Evolutionary conservation across 1,140 invertebrate species (phyloP), one percentile per base, ranked within the genome.

Genomic region (Nixonia krombeini): DNA sequence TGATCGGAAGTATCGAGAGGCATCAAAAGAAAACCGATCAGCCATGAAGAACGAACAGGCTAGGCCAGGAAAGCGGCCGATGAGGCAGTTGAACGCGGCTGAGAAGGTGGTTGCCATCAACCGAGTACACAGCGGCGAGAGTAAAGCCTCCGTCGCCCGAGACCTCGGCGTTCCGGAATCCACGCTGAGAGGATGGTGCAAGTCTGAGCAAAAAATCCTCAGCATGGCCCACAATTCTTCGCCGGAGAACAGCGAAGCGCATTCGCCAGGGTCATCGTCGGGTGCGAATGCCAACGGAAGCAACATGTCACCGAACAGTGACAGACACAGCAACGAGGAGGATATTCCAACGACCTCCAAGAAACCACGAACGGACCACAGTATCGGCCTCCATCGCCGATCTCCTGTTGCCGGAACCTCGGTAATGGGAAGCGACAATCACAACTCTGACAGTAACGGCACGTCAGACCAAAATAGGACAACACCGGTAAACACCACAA

Each of bases 121-220:
- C 56, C 85, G 92, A 16, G 93, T 94, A 0, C 91, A 93, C 81
- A 89, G 91, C 68, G 93, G 92, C 25, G 92, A 93, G 75, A 92
- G 91, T 7, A 94, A 94, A 69, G 92, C 93, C 0, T 92, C 92
- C 0, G 92, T 94, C 0, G 92, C 92, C 0, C 82, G 92, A 0
- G 91, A 93, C 62, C 92, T 94, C 72, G 92, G 92, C 0, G 92
- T 94, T 0, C 92, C 93, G 0, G 93, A 94, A 76, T 93, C 92
- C 0, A 94, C 92, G 0, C 80, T 94, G 0, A 86, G 93, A 0
- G 92, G 93, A 12, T 94, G 93, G 93, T 94, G 92, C 81, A 94
- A 94, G 74, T 92, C 92, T 64, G 91, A 93, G 72, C 89, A 91
- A 55, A 94, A 93, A 71, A 87, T 94, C 0, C 87, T 90, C 0